Percentiles rank a stretch among this genome's conserved stretches.
Conservation (phyloP, 2,888 invertebrate species). For the Andrena bicolor region DNA sequence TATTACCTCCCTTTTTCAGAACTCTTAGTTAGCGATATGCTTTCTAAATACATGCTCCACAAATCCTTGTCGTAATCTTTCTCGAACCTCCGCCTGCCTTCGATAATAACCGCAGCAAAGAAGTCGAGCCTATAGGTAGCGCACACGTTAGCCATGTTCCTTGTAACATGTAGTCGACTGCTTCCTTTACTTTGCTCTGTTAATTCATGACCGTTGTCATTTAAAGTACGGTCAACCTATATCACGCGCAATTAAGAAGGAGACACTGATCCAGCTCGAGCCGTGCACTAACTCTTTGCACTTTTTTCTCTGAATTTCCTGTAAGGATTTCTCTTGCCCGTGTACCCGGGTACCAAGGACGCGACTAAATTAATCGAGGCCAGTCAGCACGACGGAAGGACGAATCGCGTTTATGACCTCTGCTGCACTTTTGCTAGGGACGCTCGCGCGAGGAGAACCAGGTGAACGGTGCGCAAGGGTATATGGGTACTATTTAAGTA, state of each 20-base stretch:
- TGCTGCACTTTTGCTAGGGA: conserved; percentile 20
- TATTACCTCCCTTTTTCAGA: background rate
- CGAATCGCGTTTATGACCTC: conserved; percentile 27
- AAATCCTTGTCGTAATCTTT: background rate
- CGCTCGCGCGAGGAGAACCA: background rate
- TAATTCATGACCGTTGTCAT: conserved; percentile 18
- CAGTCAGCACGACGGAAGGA: conserved; percentile 16
- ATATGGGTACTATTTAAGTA: no score
- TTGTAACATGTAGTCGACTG: background rate
- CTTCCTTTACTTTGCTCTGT: background rate
- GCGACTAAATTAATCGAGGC: conserved; percentile 49
- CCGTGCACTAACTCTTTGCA: background rate
- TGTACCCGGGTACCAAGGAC: conserved; percentile 27
- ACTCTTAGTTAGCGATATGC: background rate
- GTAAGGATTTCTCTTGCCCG: conserved; percentile 19
- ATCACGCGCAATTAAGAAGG: conserved; percentile 19
- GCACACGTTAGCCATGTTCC: background rate
- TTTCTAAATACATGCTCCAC: background rate
- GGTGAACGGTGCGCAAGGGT: background rate
- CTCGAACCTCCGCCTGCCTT: background rate
- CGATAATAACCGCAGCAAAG: background rate
- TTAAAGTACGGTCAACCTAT: background rate
- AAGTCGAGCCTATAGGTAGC: no score
- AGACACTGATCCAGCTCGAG: background rate
- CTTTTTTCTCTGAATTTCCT: conserved; percentile 12